A percentile compares a stretch with the other conserved stretches of the same genome.
These are phyloP conservation scores for Calliphora vicina DNA, from an alignment of 1,140 invertebrate species.

Conservation along the genomic window DNA sequence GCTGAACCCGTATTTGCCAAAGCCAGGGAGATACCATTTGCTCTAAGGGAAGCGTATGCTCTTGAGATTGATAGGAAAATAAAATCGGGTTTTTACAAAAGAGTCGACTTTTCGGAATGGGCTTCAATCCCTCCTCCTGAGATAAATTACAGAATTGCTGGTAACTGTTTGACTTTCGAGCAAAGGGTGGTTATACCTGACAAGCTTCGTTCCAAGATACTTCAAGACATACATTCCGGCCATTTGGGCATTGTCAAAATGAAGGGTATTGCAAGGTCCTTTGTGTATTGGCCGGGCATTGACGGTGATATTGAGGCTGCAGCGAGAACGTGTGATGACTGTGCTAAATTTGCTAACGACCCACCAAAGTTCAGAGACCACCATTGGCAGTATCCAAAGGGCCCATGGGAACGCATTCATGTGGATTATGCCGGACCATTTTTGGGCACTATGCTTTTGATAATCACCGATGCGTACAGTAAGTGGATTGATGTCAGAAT, in stretches of 20 bases:
- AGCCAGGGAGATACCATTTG: constrained; percentile 24
- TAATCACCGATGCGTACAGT: too few species aligned
- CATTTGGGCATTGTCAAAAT: too few species aligned
- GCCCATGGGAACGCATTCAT: too few species aligned
- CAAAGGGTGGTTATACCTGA: too few species aligned
- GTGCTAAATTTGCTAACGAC: background rate
- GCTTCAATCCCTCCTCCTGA: background rate
- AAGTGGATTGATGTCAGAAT: constrained; percentile 35
- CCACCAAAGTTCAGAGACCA: background rate
- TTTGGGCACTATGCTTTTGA: too few species aligned
- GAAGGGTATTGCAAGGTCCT: constrained; percentile 5
- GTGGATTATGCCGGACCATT: too few species aligned
- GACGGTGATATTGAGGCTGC: background rate
- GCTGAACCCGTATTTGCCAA: background rate
- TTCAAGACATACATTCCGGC: too few species aligned
- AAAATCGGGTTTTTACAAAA: background rate
- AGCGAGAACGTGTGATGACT: background rate
- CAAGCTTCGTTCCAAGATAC: too few species aligned
- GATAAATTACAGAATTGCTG: too few species aligned
- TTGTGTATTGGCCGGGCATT: too few species aligned
- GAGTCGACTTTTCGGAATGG: background rate
- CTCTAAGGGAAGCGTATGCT: background rate
- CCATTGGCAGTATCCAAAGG: too few species aligned
- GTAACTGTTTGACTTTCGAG: too few species aligned
- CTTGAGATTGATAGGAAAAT: constrained; percentile 43